A percentile compares a stretch with the other conserved stretches of the same genome.
Evolutionary conservation across 2,888 invertebrate genomes (phyloP).

Genomic region (Eilema caniola): DNA sequence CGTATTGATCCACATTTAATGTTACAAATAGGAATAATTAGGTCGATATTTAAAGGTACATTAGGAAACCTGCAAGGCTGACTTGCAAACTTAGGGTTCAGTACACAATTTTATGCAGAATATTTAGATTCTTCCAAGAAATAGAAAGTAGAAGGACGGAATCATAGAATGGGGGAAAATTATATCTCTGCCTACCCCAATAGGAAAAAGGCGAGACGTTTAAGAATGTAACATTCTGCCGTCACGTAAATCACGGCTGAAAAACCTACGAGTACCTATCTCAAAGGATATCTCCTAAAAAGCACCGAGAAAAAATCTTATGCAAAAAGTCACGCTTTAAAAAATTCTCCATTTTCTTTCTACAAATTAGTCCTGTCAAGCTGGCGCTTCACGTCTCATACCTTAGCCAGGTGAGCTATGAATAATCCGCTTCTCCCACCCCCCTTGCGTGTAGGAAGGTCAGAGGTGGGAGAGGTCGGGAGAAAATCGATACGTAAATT

Average conservation of each 20-base stretch:
- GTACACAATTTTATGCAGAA: too few relatives aligned
- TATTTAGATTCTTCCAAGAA: too few relatives aligned
- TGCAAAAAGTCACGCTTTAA: not conserved
- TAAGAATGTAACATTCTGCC: too few relatives aligned
- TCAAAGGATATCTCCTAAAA: not conserved
- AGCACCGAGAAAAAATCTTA: not conserved
- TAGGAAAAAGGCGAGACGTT: too few relatives aligned
- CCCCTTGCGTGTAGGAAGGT: not conserved
- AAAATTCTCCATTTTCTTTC: not conserved
- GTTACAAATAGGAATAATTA: not conserved
- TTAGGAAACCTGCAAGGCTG: not conserved
- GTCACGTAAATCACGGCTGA: not conserved
- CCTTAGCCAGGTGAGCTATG: not conserved
- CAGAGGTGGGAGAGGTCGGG: not conserved
- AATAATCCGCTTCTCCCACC: not conserved
- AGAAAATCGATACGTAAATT: conserved; percentile 35
- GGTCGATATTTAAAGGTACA: not conserved
- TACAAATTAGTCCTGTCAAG: not conserved
- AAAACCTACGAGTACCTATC: not conserved
- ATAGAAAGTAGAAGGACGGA: too few relatives aligned
- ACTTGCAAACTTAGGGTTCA: too few relatives aligned
- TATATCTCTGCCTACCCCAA: too few relatives aligned
- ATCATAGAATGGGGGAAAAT: too few relatives aligned
- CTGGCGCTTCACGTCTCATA: not conserved
- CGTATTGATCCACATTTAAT: not conserved